Evolutionary conservation across 1,140 invertebrate genomes (phyloP), one percentile per base, ranked within the genome.

Genomic region (Andricus grossulariae): DNA sequence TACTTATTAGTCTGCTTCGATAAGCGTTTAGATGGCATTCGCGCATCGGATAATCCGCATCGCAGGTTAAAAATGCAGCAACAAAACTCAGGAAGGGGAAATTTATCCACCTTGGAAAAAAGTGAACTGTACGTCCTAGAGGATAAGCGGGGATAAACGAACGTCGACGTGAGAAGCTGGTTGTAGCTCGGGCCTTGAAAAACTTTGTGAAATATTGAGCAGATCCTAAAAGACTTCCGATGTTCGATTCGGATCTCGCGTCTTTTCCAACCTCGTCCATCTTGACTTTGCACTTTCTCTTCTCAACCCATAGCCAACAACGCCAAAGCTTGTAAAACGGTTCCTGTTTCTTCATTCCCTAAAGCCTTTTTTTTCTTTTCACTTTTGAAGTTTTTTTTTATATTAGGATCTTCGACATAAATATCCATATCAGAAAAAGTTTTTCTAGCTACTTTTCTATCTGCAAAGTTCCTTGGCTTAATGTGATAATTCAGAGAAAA

Each of bases 131-230:
- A 45, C 32, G 60, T 66, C 60, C 39, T 39, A 66, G 73, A 52
- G 77, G 57, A 78, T 86, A 80, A 81, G 80, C 72, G 74, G 75
- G 81, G 60, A 76, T 87, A 85, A 88, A 85, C 80, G 78, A 84
- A 84, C 78, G 85, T 83, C 80, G 80, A 87, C 80, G 84, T 81
- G 81, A 77, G 79, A 86, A 86, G 79, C 71, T 79, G 76, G 74
- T 80, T 79, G 79, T 74, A 82, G 60, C 77, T 72, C 76, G 52
- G 72, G 57, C 77, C 71, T 76, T 78, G 85, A 85, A 86, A 86
- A 88, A 87, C 79, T 88, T 87, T 82, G 80, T 90, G 80, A 89
- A 89, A 88, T 89, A 89, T 90, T 87, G 85, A 90, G 84, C 83
- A 85, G 72, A 81, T 82, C 75, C 78, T 85, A 85, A 90, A 85